These are phyloP conservation scores for Corythoichthys intestinalis DNA, from an alignment of 2,113 vertebrate genomes.

Conservation along the genomic window DNA sequence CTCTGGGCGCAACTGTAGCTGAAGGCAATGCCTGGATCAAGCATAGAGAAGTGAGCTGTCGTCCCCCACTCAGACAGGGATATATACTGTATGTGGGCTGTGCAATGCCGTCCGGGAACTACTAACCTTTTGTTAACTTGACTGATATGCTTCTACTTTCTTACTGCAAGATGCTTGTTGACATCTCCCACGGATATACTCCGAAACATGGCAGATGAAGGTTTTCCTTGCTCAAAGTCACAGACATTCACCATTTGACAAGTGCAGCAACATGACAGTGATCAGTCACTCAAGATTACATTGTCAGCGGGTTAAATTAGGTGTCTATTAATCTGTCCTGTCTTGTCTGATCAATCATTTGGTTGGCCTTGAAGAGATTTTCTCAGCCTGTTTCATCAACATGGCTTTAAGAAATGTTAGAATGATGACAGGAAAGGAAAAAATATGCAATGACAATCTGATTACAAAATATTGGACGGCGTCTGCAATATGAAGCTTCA, in stretches of 20 bases:
- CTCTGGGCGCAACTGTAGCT: conserved; percentile 52
- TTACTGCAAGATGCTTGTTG: conserved; percentile 19
- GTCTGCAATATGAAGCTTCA: conserved; percentile 8
- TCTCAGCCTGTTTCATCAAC: background rate
- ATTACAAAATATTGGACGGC: background rate
- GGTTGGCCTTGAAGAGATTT: background rate
- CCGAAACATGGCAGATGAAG: conserved; percentile 6
- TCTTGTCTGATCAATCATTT: conserved; percentile 8
- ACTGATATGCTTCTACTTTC: conserved; percentile 43
- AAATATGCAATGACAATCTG: background rate
- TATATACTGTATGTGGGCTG: conserved; percentile 16
- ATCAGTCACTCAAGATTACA: conserved; percentile 14
- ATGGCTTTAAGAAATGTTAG: background rate
- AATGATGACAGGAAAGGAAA: background rate
- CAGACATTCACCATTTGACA: conserved; percentile 11
- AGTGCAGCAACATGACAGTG: conserved; percentile 21
- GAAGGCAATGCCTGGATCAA: conserved; percentile 61
- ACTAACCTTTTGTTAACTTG: conserved; percentile 48
- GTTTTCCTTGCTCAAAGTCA: conserved; percentile 16
- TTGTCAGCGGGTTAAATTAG: conserved; percentile 11
- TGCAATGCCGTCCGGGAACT: conserved; percentile 19
- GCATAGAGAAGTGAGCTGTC: conserved; percentile 31
- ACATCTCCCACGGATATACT: conserved; percentile 25
- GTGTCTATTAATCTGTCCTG: conserved; percentile 6
- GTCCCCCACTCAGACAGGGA: conserved; percentile 28